Evolutionary conservation across 2,113 vertebrate species (phyloP).

Genomic region (Naja naja): DNA sequence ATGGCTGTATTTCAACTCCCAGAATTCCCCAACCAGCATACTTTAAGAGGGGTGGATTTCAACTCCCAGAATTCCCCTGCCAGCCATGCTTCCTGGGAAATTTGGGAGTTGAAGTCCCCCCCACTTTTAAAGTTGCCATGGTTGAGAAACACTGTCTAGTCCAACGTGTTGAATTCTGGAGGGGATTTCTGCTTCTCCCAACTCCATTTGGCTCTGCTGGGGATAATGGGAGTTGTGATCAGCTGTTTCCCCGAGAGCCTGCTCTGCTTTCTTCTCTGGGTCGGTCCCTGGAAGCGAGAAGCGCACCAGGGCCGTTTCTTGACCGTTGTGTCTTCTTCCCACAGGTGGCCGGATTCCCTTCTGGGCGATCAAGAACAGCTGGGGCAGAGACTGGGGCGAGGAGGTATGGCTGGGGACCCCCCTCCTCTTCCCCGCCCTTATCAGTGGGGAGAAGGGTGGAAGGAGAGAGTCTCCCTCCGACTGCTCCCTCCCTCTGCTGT

Average conservation of each 20-base stretch:
- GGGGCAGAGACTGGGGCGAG: slow-evolving; percentile 87
- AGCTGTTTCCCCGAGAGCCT: not conserved
- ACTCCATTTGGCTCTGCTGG: not conserved
- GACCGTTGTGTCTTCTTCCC: not conserved
- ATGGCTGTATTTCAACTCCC: not conserved
- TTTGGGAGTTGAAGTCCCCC: not conserved
- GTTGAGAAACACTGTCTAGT: not conserved
- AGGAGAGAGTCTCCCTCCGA: not conserved
- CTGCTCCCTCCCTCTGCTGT: not conserved
- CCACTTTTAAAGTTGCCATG: not conserved
- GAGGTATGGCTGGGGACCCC: slow-evolving; percentile 67
- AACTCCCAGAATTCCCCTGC: not conserved
- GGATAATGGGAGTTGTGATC: not conserved
- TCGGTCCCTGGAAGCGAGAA: not conserved
- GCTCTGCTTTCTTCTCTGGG: not conserved
- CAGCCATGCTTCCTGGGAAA: not conserved
- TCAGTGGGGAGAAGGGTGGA: not conserved
- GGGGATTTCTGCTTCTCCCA: not conserved
- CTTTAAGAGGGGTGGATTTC: not conserved
- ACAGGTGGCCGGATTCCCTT: slow-evolving; percentile 78
- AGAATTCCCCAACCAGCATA: not conserved
- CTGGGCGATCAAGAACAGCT: slow-evolving; percentile 96
- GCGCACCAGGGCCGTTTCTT: not conserved
- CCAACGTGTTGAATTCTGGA: not conserved
- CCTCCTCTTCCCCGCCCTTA: not conserved